Percentiles rank a stretch among this genome's conserved stretches.
phyloP scores from a whole-genome alignment of 2,888 invertebrate species.

The Spodoptera exigua region DNA sequence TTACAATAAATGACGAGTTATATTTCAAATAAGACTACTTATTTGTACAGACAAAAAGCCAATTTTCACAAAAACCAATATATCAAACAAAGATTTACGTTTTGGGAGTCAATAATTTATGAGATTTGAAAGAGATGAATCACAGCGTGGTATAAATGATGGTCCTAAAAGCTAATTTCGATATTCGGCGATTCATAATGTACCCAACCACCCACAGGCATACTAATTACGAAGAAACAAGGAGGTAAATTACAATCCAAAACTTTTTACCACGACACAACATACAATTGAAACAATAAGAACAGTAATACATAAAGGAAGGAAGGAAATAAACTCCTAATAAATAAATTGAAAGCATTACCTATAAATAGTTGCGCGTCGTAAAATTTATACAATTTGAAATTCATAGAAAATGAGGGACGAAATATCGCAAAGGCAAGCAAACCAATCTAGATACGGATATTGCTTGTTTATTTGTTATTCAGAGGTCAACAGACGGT shows the following conservation, averaged over 20 bases:
- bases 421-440: background rate
- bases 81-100: too few relatives aligned
- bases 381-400: background rate
- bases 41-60: background rate
- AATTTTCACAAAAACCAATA: too few relatives aligned
- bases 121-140: too few relatives aligned
- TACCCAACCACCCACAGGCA: too few relatives aligned
- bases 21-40: slow-evolving; percentile 1
- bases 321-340: slow-evolving; percentile 24
- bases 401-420: slow-evolving; percentile 18
- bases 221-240: background rate
- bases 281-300: slow-evolving; percentile 8
- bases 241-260: background rate
- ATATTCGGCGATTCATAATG: too few relatives aligned
- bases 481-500: slow-evolving; percentile 42
- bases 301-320: slow-evolving; percentile 21
- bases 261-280: background rate
- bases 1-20: slow-evolving; percentile 1
- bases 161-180: too few relatives aligned
- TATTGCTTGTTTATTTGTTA: slow-evolving; percentile 40
- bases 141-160: background rate
- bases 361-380: background rate
- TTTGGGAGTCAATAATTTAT: too few relatives aligned
- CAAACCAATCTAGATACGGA: slow-evolving; percentile 4
- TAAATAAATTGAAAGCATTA: slow-evolving; percentile 1